phyloP scores from a whole-genome alignment of 1,140 invertebrate species.

The Cydia pomonella region DNA sequence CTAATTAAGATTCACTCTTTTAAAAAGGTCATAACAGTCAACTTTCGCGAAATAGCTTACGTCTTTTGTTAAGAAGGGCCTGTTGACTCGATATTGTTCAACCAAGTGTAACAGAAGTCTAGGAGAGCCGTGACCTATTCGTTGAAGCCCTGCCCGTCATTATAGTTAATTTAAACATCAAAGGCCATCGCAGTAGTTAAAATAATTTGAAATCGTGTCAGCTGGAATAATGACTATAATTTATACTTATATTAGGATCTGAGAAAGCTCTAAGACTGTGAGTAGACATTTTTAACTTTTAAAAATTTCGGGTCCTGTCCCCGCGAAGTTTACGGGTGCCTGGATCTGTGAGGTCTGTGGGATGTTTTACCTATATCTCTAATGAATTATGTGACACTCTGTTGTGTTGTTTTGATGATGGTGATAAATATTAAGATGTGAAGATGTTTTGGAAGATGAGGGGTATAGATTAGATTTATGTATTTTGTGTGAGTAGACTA shows the following conservation, averaged over 20 bases:
- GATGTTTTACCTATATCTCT: no score
- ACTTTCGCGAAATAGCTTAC: background rate
- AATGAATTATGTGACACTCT: no score
- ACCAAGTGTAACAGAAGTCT: background rate
- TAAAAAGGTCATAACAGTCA: background rate
- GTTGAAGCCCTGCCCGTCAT: background rate
- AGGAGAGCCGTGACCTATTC: constrained; percentile 2
- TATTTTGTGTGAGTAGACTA: no score
- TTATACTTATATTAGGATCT: background rate
- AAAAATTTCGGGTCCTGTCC: no score
- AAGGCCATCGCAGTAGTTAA: constrained; percentile 6
- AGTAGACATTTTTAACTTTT: no score
- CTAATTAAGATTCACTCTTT: background rate
- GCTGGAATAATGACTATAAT: background rate
- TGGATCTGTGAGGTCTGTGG: no score
- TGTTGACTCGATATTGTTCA: background rate
- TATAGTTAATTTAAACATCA: constrained; percentile 12
- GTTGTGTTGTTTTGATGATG: no score
- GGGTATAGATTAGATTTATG: no score
- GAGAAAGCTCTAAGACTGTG: background rate
- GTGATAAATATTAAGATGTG: no score
- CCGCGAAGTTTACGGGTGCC: no score
- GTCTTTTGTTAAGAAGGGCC: background rate
- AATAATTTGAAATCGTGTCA: constrained; percentile 14
- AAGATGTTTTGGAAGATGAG: no score